Conservation (phyloP, 2,113 vertebrate species). For the Corythornis vintsioides region DNA sequence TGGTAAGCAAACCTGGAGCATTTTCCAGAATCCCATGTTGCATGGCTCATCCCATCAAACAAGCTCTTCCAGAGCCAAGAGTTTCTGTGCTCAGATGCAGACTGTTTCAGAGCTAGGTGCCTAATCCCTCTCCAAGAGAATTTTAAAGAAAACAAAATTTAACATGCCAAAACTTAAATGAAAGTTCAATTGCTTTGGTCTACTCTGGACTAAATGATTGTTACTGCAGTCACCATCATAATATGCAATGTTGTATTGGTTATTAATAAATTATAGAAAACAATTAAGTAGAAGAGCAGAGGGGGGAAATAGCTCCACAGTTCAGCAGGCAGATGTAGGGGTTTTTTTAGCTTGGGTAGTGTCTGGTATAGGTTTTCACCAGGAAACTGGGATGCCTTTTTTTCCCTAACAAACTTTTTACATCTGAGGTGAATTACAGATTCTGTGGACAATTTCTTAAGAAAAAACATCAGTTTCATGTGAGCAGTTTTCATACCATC, state of each 20-base stretch:
- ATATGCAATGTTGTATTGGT: neutral
- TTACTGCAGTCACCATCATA: neutral
- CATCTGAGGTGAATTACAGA: neutral
- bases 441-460: conserved; percentile 25
- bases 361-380: conserved; percentile 6
- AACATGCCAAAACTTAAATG: neutral
- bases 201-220: neutral
- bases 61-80: neutral
- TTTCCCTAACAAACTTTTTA: conserved; percentile 37
- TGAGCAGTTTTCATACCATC: conserved; percentile 10
- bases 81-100: neutral
- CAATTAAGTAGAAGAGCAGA: conserved; percentile 10
- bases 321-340: neutral
- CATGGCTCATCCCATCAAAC: neutral
- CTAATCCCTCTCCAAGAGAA: neutral
- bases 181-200: neutral
- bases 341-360: neutral
- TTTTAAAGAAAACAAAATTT: neutral
- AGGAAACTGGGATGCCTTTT: conserved; percentile 8
- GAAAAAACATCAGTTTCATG: conserved; percentile 11
- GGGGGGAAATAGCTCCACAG: neutral
- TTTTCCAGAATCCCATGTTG: neutral
- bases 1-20: neutral
- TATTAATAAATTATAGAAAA: conserved; percentile 41
- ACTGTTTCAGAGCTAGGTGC: neutral